These are phyloP conservation scores for Nemopilema nomurai DNA, from an alignment of 30 jellyfish, hydroid and myxozoan genomes.

Conservation along the genomic window DNA sequence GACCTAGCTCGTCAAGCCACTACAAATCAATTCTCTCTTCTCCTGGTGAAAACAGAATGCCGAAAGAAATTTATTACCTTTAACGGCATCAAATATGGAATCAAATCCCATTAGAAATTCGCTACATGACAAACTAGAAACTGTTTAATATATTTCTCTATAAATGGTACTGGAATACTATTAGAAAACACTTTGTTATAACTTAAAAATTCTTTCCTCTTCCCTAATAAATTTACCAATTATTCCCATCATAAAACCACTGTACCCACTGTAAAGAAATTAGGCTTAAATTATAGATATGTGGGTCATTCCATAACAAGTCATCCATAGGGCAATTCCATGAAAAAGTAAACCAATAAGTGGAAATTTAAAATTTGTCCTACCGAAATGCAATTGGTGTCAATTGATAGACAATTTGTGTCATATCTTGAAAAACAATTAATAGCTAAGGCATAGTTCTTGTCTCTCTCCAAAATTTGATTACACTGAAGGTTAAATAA, in stretches of 20 bases:
- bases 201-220: not conserved
- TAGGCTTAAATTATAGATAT: too few relatives aligned
- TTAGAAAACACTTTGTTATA: not conserved
- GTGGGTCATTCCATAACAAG: too few relatives aligned
- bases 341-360: not conserved
- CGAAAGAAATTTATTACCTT: slow-evolving; percentile 8
- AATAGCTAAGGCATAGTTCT: not conserved
- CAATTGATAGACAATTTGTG: not conserved
- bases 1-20: slow-evolving; percentile 23
- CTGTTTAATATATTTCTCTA: not conserved
- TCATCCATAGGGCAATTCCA: not conserved
- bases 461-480: not conserved
- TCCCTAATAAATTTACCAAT: not conserved
- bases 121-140: not conserved
- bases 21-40: slow-evolving; percentile 23
- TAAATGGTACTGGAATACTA: not conserved
- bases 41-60: slow-evolving; percentile 15
- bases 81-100: slow-evolving; percentile 21
- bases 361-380: not conserved
- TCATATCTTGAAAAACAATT: not conserved
- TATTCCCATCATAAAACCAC: not conserved
- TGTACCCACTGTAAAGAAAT: too few relatives aligned
- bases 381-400: not conserved
- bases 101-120: slow-evolving; percentile 9
- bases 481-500: not conserved